Evolutionary conservation across 2,113 vertebrate genomes (phyloP).

Genomic region (Nannobrachium achirus): DNA sequence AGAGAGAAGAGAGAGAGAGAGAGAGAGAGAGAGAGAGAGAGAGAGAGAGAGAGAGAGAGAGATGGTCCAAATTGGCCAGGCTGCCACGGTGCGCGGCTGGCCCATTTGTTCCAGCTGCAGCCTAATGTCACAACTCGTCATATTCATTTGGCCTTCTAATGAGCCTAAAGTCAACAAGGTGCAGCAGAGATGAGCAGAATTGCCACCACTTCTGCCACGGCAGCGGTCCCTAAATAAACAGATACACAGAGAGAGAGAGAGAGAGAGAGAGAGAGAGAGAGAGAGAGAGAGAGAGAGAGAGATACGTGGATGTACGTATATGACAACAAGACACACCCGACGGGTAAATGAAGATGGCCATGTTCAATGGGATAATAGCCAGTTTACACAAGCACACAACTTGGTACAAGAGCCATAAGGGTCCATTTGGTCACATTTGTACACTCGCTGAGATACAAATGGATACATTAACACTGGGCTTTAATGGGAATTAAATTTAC

Average conservation of each 20-base stretch:
- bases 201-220: constrained; percentile 23
- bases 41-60: not conserved
- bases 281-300: not conserved
- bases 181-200: constrained; percentile 61
- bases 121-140: constrained; percentile 82
- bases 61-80: constrained; percentile 62
- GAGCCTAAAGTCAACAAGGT: constrained; percentile 78
- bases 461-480: too few relatives aligned
- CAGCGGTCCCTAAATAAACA: constrained; percentile 36
- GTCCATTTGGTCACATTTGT: too few relatives aligned
- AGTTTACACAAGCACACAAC: constrained; percentile 26
- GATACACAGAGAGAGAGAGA: constrained; percentile 7
- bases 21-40: not conserved
- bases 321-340: constrained; percentile 12
- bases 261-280: not conserved
- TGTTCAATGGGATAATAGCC: too few relatives aligned
- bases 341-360: too few relatives aligned
- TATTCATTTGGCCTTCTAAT: constrained; percentile 82
- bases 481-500: too few relatives aligned
- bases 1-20: not conserved
- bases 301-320: not conserved
- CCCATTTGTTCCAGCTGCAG: constrained; percentile 81
- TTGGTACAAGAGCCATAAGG: constrained; percentile 11
- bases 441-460: too few relatives aligned
- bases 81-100: constrained; percentile 67